These are phyloP conservation scores for Apis cerana DNA, from an alignment of 1,140 invertebrate genomes.

Conservation along the genomic window DNA sequence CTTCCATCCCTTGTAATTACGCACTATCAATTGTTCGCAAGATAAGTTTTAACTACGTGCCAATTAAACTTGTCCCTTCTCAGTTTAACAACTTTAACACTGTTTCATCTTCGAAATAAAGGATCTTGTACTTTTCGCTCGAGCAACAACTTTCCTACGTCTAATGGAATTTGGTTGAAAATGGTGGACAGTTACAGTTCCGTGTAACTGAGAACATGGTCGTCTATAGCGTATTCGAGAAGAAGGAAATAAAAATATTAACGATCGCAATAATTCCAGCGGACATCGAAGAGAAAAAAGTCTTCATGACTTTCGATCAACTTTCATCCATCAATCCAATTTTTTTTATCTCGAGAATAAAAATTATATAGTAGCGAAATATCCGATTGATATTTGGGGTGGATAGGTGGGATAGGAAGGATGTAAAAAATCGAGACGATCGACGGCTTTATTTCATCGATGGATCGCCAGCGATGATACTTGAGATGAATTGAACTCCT, in stretches of 20 bases:
- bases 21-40: too few relatives aligned
- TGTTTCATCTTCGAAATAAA: not conserved
- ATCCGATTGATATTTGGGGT: not conserved
- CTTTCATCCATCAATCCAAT: not conserved
- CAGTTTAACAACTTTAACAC: not conserved
- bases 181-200: not conserved
- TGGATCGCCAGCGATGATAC: slow-evolving; percentile 3
- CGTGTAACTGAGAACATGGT: too few relatives aligned
- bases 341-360: not conserved
- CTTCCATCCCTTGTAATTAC: not conserved
- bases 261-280: too few relatives aligned
- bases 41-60: not conserved
- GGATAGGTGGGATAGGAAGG: not conserved
- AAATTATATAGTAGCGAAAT: too few relatives aligned
- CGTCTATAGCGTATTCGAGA: too few relatives aligned
- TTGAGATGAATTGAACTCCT: not conserved
- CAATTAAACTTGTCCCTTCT: slow-evolving; percentile 1
- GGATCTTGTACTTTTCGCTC: not conserved
- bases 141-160: not conserved
- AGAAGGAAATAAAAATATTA: not conserved
- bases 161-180: not conserved
- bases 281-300: too few relatives aligned
- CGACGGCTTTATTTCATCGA: slow-evolving; percentile 5
- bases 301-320: too few relatives aligned
- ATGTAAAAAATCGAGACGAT: too few relatives aligned